Conservation (phyloP, 2,113 vertebrate genomes). For the Hoplias malabaricus region DNA sequence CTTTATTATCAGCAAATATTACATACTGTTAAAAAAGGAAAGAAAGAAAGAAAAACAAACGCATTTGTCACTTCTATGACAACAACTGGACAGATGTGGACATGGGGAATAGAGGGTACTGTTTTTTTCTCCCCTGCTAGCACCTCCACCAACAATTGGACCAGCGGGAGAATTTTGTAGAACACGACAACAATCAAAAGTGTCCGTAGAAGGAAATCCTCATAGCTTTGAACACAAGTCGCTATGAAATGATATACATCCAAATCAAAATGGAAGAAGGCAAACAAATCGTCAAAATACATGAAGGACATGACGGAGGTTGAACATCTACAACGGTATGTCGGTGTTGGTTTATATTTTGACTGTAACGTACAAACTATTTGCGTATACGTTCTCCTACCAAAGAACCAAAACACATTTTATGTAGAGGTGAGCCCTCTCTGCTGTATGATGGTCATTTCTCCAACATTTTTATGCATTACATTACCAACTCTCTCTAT, state of each 20-base stretch:
- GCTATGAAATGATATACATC: conserved; percentile 4
- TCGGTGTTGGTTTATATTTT: background rate
- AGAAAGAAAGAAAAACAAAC: conserved; percentile 28
- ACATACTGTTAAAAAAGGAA: conserved; percentile 93
- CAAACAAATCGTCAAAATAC: background rate
- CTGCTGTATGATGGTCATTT: background rate
- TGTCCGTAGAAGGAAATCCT: conserved; percentile 14
- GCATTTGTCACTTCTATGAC: conserved; percentile 71
- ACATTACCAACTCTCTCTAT: background rate
- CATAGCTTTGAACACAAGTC: background rate
- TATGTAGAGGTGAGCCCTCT: conserved; percentile 12
- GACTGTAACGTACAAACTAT: conserved; percentile 26
- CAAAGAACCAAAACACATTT: conserved; percentile 13
- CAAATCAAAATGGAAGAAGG: background rate
- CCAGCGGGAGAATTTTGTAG: background rate
- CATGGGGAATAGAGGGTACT: background rate
- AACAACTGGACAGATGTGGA: conserved; percentile 32
- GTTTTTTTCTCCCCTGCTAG: background rate
- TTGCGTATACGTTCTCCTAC: conserved; percentile 17
- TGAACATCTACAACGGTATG: conserved; percentile 2
- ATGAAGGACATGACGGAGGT: background rate
- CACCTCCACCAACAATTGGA: background rate
- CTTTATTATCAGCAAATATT: conserved; percentile 96
- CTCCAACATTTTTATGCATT: conserved; percentile 2
- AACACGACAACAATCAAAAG: conserved; percentile 24